phyloP scores from a whole-genome alignment of 2,888 invertebrate species.

The Eumacrocentrus americanus region DNA sequence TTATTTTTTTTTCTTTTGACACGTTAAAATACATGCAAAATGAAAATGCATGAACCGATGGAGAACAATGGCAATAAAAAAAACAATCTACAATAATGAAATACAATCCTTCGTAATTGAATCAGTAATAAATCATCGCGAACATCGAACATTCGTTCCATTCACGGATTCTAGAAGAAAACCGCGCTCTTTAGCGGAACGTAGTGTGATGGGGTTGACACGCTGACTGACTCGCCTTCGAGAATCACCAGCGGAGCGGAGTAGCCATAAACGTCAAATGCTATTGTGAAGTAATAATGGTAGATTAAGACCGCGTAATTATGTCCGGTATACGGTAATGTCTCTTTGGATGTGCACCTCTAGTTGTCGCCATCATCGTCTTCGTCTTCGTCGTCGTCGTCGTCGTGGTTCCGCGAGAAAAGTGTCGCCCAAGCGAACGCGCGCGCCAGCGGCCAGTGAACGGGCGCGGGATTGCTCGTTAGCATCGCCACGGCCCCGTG shows the following conservation, averaged over 20 bases:
- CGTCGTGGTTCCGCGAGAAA: conserved; percentile 40
- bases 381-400: too few species aligned
- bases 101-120: too few species aligned
- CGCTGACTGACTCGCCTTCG: conserved; percentile 34
- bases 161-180: too few species aligned
- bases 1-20: too few species aligned
- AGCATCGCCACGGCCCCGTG: conserved; percentile 61
- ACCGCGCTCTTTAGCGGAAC: conserved; percentile 14
- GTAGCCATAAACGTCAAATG: conserved; percentile 44
- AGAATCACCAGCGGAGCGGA: conserved; percentile 38
- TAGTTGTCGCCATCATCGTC: conserved; percentile 8
- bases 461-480: conserved; percentile 59
- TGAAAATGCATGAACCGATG: too few species aligned
- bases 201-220: conserved; percentile 28
- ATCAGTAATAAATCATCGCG: too few species aligned
- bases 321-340: conserved; percentile 41
- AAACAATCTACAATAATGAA: too few species aligned
- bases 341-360: conserved; percentile 18
- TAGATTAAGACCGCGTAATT: conserved; percentile 47
- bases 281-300: conserved; percentile 47
- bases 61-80: too few species aligned
- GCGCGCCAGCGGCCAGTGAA: conserved; percentile 33
- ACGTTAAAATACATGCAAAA: too few species aligned
- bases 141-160: too few species aligned
- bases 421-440: conserved; percentile 54